Base-by-base conservation (phyloP, 2,888 invertebrate genomes). In the Oxytorus armatus region DNA sequence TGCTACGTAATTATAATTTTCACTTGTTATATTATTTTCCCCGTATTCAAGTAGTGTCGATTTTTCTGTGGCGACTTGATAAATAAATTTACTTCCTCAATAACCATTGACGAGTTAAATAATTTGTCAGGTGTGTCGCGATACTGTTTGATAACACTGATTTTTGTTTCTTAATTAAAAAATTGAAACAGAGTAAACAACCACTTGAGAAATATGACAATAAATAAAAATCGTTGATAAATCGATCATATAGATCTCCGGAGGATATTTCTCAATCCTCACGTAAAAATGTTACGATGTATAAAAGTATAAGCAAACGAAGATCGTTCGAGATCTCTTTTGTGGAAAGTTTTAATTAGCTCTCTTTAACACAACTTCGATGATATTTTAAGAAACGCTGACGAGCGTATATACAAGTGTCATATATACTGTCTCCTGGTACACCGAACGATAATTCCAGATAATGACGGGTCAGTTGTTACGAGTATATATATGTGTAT, bases 331-430 rank as follows among this genome's bases (percentile, higher is more conserved):
- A 29, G 44, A 25, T 7, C 7, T 23, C 4, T 63, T 18, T 76
- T 18, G 44, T 70, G 75, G 75, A 79, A 79, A 79, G 65, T 79
- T 70, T 79, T 47, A 63, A 63, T 61, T 69, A 69, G 47, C 61
- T 68, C 18, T 47, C 42, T 36, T 29, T n/a, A 3, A 47, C 21
- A 33, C 55, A 39, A 59, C 18, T 53, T 75, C 49, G 36, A 59
- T 18, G 57, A 65, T 79, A 65, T 75, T 74, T 75, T 57, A 70
- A 74, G 74, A 79, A 57, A 25, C 10, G 11, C 53, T 61, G 59
- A 65, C 18, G 33, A 39, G 51, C 29, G 18, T 3, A 59, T 39
- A 23, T 59, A 36, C 29, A 8, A 23, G 16, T 8, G 7, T 55
- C 23, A n/a, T 23, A 42, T n/a, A n/a, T 53, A 51, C 14, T 0